Base-by-base conservation (phyloP, 2,888 invertebrate species). In the Sesamia inferens region DNA sequence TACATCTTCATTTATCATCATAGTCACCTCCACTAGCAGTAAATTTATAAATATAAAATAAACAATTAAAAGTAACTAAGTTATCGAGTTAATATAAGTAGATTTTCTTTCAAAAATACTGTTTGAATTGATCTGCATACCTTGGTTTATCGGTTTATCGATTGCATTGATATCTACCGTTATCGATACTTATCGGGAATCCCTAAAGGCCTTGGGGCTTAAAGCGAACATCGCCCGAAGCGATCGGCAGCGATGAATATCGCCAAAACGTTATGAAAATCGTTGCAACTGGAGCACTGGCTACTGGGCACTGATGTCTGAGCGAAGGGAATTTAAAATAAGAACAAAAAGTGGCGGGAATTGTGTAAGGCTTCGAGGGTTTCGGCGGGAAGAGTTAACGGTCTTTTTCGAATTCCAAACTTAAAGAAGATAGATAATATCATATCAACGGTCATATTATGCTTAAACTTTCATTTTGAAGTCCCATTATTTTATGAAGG, bases 241-340 rank as follows among this genome's bases (percentile, higher is more conserved):
- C 84, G 79, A 39, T 85, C 81, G 82, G 64, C 74, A 67, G 69
- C 68, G 84, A 86, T 87, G 74, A 42, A 76, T 85, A 88, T 87
- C 86, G 85, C 83, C 83, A 85, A 88, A 88, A 87, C 71, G 82
- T 88, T 89, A 88, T 85, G 85, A 88, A 91, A 90, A 83, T 79
- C 57, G 64, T n/a, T 61, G 59, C 63, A 69, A 89, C 78, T 89
- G 87, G 86, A 87, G 80, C 88, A 87, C 80, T 84, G 87, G 84
- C 86, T 84, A 83, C 31, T 85, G 87, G 86, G 86, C 86, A 82
- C 82, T 82, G 78, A 85, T 78, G 82, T 76, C 57, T 75, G 74
- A 78, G 79, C 74, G 81, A 83, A 85, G 82, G 81, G 80, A 85
- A 84, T 80, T 81, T 84, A 82, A 86, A 88, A 89, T 81, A 85